phyloP scores from a whole-genome alignment of 2,888 invertebrate genomes.

The Cryptocephalus primarius region DNA sequence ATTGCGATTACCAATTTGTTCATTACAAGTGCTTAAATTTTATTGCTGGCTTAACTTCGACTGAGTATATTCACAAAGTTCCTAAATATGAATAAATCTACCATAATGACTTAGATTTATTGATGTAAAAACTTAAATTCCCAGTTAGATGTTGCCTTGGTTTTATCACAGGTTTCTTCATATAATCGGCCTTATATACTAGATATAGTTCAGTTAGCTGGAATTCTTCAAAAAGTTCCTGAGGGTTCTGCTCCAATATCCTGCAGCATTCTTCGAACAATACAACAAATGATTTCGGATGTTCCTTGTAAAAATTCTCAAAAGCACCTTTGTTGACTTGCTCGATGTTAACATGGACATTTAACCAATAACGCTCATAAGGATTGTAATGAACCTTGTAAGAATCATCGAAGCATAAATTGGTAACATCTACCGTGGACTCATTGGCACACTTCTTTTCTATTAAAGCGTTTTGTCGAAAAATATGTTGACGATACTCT shows the following conservation, averaged over 20 bases:
- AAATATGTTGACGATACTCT: constrained; percentile 4
- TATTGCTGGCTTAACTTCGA: no score
- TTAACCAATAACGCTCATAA: constrained; percentile 27
- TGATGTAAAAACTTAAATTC: constrained; percentile 4
- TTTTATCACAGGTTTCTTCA: neutral
- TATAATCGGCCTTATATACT: constrained; percentile 13
- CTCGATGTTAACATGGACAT: constrained; percentile 16
- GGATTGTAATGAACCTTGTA: constrained; percentile 24
- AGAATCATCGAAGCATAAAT: neutral
- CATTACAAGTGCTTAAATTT: no score
- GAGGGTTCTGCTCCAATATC: constrained; percentile 24
- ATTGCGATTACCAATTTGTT: no score
- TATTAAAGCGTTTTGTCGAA: constrained; percentile 4
- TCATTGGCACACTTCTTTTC: constrained; percentile 2
- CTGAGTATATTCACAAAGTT: no score
- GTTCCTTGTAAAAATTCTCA: constrained; percentile 17
- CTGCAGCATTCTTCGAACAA: constrained; percentile 27
- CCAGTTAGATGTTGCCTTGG: constrained; percentile 1
- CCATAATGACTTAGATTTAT: constrained; percentile 4
- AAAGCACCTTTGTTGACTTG: constrained; percentile 14
- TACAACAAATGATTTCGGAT: constrained; percentile 23
- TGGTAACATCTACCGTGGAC: neutral
- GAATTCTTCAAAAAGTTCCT: constrained; percentile 25
- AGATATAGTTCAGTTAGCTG: constrained; percentile 22
- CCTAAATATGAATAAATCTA: neutral